Percentiles rank a stretch among this genome's conserved stretches.
Conservation (phyloP, 2,797 vertebrate species). For the Gallinago nigripennis region DNA sequence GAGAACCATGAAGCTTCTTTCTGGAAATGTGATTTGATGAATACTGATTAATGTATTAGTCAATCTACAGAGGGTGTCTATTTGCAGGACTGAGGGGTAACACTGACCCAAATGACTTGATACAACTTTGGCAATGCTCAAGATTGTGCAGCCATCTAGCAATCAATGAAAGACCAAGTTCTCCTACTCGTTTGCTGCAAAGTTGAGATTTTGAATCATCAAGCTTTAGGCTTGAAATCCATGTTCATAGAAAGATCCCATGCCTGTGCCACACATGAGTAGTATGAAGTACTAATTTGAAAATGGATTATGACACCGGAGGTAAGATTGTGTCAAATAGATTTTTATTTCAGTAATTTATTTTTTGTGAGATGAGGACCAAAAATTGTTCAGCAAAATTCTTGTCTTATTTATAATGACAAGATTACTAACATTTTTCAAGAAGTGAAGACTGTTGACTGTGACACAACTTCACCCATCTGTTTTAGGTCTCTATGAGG, state of each 20-base stretch:
- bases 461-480: neutral
- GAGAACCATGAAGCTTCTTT: neutral
- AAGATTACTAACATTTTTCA: neutral
- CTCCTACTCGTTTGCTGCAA: neutral
- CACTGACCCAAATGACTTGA: neutral
- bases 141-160: neutral
- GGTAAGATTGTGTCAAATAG: neutral
- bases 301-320: neutral
- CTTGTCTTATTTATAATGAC: neutral
- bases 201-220: neutral
- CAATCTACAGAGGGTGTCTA: neutral
- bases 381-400: neutral
- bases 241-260: neutral
- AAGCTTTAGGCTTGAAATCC: neutral
- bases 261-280: neutral
- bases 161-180: neutral
- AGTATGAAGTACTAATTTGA: neutral
- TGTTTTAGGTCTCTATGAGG: neutral
- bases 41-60: neutral
- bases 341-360: neutral
- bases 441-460: neutral
- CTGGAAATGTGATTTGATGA: neutral
- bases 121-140: neutral
- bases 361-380: neutral
- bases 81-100: neutral